A percentile compares a stretch with the other conserved stretches of the same genome.
These are phyloP conservation scores for Calyptommatus sinebrachiatus DNA, from an alignment of 2,113 vertebrate species.

Conservation along the genomic window DNA sequence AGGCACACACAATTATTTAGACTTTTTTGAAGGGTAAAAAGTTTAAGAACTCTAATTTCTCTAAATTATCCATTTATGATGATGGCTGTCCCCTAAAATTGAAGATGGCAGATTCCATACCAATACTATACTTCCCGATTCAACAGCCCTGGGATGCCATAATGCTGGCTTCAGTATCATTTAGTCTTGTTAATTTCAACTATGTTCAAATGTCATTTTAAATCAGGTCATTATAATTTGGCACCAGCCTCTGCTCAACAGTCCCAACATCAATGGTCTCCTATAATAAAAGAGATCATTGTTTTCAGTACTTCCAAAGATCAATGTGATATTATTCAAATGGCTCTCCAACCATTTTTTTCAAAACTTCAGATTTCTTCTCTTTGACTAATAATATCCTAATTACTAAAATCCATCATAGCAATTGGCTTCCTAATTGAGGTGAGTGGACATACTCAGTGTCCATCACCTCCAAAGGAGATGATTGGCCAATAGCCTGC, in stretches of 20 bases:
- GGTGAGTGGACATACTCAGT: too few relatives aligned
- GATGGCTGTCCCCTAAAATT: slow-evolving; percentile 13
- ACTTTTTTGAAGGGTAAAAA: neutral
- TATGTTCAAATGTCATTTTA: slow-evolving; percentile 17
- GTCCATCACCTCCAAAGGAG: too few relatives aligned
- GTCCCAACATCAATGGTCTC: neutral
- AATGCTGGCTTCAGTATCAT: slow-evolving; percentile 14
- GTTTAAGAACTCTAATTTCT: slow-evolving; percentile 17
- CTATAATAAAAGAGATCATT: neutral
- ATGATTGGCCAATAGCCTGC: too few relatives aligned
- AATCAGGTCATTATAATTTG: slow-evolving; percentile 13
- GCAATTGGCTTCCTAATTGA: too few relatives aligned
- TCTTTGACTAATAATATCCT: neutral
- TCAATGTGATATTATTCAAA: neutral
- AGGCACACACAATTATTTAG: neutral
- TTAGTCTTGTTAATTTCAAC: slow-evolving; percentile 11
- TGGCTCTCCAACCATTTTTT: neutral
- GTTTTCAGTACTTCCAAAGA: neutral
- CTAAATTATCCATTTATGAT: slow-evolving; percentile 14
- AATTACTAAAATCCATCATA: too few relatives aligned
- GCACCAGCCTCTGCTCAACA: neutral
- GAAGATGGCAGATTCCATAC: slow-evolving; percentile 1
- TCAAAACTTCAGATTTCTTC: neutral
- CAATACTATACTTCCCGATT: slow-evolving; percentile 2
- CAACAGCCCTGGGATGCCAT: slow-evolving; percentile 13